phyloP scores from a whole-genome alignment of 2,888 invertebrate species.

The Lasioglossum oenotherae region DNA sequence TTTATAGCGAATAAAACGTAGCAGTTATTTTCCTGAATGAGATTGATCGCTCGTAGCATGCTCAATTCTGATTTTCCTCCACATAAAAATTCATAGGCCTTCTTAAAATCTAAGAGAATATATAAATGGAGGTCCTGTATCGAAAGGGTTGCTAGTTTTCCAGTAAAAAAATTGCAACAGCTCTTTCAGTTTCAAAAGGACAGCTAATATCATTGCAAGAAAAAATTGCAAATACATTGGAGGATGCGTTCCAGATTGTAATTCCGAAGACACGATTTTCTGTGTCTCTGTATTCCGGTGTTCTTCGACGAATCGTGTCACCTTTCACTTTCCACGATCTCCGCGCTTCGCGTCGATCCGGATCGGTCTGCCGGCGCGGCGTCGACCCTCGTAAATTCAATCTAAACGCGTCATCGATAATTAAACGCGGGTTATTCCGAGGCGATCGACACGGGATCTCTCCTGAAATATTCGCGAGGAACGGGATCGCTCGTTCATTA shows the following conservation, averaged over 20 bases:
- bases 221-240: neutral
- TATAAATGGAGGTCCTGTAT: neutral
- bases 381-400: neutral
- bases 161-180: neutral
- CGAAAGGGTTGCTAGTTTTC: neutral
- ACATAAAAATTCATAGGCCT: neutral
- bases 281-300: neutral
- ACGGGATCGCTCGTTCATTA: constrained; percentile 62
- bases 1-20: neutral
- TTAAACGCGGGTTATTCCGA: constrained; percentile 9
- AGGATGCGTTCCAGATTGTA: neutral
- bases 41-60: neutral
- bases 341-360: neutral
- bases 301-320: constrained; percentile 34
- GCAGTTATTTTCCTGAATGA: neutral
- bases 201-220: neutral
- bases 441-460: constrained; percentile 19
- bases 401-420: constrained; percentile 21
- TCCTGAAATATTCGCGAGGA: constrained; percentile 27
- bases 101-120: neutral
- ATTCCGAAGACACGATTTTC: neutral
- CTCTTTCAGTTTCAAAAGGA: neutral
- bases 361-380: neutral
- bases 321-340: constrained; percentile 12
- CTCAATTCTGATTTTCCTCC: neutral